Percentiles rank a stretch among this genome's conserved stretches.
These are phyloP conservation scores for Podarcis cretensis DNA, from an alignment of 2,113 vertebrate species.

Conservation along the genomic window DNA sequence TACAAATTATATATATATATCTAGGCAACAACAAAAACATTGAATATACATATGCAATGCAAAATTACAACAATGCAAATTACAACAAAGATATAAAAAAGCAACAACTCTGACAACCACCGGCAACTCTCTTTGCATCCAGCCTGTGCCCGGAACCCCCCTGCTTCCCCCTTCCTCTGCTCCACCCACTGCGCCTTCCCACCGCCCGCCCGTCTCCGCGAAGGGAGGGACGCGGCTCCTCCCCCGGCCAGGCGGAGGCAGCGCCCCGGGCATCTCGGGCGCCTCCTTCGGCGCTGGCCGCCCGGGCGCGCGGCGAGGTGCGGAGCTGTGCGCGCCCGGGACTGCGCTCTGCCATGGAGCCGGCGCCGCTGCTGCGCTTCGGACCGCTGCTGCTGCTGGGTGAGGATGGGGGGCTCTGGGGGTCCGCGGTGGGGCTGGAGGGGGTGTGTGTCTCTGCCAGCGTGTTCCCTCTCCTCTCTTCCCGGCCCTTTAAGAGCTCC, in stretches of 20 bases:
- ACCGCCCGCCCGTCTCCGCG: too few species aligned
- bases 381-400: neutral
- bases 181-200: too few species aligned
- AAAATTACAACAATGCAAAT: too few species aligned
- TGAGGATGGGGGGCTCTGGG: neutral
- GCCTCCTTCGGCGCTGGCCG: neutral
- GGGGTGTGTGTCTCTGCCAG: too few species aligned
- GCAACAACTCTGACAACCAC: too few species aligned
- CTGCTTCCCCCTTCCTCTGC: too few species aligned
- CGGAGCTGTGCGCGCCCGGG: neutral
- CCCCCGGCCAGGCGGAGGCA: neutral
- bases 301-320: neutral
- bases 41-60: too few species aligned
- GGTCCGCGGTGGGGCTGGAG: neutral
- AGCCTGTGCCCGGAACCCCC: too few species aligned
- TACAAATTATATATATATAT: too few species aligned
- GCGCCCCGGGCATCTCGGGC: neutral
- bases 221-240: neutral
- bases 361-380: neutral
- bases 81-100: too few species aligned
- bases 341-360: neutral
- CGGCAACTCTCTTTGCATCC: too few species aligned
- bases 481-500: neutral
- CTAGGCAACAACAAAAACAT: too few species aligned
- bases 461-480: neutral